Evolutionary conservation across 2,888 invertebrate species (phyloP), one percentile per base, ranked within the genome.

Genomic region (Choreutis nemorana): DNA sequence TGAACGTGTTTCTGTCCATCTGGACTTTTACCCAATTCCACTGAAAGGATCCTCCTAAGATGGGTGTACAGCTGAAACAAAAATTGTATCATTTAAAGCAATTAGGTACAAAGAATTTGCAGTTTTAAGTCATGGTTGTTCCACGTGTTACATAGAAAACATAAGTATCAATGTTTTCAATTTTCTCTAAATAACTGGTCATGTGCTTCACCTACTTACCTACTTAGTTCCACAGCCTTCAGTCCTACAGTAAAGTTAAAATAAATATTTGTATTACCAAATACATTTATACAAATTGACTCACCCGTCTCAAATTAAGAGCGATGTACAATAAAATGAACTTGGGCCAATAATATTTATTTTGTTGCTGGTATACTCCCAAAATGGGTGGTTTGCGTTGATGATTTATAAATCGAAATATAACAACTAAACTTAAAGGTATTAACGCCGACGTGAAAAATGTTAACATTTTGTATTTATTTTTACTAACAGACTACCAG

Each of bases 261-360:
- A n/a, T n/a, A n/a, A n/a, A n/a, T n/a, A n/a, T n/a, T n/a, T n/a
- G n/a, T n/a, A n/a, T n/a, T n/a, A n/a, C n/a, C n/a, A n/a, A n/a
- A n/a, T n/a, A n/a, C n/a, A n/a, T n/a, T n/a, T n/a, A n/a, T 8
- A 5, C 2, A 8, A 23, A 26, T 4, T 7, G 15, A 42, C 60
- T 48, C 59, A 83, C 84, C 78, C 82, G 68, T 59, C 57, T 65
- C 0, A 71, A 13, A 36, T 46, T 55, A 21, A 83, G 47, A 23
- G 70, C 30, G 8, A 50, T 30, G 42, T 65, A 83, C 64, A 82
- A 75, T 34, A 75, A 56, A 6, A 58, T 18, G 41, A 79, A 80
- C 55, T 84, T 84, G 6, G 78, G 31, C 58, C 61, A 80, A 43
- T 72, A 83, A 30, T 61, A 65, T 39, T 77, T 79, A 42, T 77